phyloP scores from a whole-genome alignment of 2,113 vertebrate genomes.

The Thomomys bottae region DNA sequence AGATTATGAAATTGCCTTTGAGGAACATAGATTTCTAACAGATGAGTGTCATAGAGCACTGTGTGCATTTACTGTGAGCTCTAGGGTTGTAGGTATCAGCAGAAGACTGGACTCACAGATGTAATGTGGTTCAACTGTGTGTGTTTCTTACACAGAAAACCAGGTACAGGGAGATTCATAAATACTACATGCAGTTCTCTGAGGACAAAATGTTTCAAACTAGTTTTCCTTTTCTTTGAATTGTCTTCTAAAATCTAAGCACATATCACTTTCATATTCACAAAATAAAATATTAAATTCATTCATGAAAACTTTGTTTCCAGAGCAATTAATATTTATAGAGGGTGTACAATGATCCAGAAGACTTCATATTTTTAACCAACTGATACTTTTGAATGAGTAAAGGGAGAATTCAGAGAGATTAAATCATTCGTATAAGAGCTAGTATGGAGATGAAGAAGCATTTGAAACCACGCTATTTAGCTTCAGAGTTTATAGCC shows the following conservation, averaged over 20 bases:
- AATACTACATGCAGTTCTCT: not conserved
- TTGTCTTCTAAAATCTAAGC: constrained; percentile 14
- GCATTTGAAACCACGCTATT: not conserved
- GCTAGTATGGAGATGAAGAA: not conserved
- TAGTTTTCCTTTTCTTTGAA: not conserved
- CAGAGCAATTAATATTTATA: not conserved
- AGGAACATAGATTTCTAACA: not conserved
- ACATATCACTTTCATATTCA: constrained; percentile 1
- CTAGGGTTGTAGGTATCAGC: not conserved
- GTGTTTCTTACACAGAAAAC: constrained; percentile 18
- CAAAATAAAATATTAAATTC: constrained; percentile 22
- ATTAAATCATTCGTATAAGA: not conserved
- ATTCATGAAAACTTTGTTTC: not conserved
- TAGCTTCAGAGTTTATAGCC: not conserved
- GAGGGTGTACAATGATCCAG: not conserved
- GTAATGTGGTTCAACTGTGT: not conserved
- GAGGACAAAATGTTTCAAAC: not conserved
- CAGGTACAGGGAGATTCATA: not conserved
- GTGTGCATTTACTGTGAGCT: not conserved
- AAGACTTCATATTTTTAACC: constrained; percentile 39
- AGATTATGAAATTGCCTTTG: not conserved
- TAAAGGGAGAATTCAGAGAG: not conserved
- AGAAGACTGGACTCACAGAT: not conserved
- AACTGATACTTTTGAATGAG: not conserved
- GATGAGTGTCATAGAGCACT: not conserved